Conservation (phyloP, 1,140 invertebrate genomes). For the Asobara japonica region DNA sequence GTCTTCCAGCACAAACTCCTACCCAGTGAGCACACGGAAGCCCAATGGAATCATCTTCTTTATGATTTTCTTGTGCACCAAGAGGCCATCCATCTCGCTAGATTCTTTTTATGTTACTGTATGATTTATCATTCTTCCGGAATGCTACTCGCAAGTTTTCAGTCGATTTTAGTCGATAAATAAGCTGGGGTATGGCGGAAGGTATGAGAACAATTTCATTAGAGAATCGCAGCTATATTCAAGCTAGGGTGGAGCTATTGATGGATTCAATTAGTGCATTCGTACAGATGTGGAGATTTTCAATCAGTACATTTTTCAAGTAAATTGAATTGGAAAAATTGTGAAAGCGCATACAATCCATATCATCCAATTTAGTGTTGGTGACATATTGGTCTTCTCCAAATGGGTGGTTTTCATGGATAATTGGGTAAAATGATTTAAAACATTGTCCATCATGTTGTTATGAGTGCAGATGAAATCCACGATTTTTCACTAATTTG, state of each 20-base stretch:
- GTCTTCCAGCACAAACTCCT: not conserved
- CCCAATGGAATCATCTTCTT: not conserved
- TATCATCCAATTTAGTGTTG: no score
- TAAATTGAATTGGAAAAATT: no score
- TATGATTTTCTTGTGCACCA: not conserved
- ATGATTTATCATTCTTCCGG: not conserved
- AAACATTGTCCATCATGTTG: no score
- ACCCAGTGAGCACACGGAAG: slow-evolving; percentile 6
- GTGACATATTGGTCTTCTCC: no score
- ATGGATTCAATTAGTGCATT: not conserved
- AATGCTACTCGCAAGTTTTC: not conserved
- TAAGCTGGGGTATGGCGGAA: not conserved
- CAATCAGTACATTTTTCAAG: no score
- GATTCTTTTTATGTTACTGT: not conserved
- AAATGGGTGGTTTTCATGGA: no score
- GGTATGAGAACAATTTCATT: slow-evolving; percentile 1
- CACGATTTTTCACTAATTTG: no score
- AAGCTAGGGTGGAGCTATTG: not conserved
- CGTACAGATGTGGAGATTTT: no score
- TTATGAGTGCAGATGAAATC: no score
- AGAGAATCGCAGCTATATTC: not conserved
- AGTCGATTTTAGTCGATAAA: not conserved
- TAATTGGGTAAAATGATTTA: no score
- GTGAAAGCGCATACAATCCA: no score
- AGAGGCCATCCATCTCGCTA: not conserved